A percentile compares a stretch with the other conserved stretches of the same genome.
phyloP scores from a whole-genome alignment of 1,140 invertebrate species.

The Drosophila ficusphila region DNA sequence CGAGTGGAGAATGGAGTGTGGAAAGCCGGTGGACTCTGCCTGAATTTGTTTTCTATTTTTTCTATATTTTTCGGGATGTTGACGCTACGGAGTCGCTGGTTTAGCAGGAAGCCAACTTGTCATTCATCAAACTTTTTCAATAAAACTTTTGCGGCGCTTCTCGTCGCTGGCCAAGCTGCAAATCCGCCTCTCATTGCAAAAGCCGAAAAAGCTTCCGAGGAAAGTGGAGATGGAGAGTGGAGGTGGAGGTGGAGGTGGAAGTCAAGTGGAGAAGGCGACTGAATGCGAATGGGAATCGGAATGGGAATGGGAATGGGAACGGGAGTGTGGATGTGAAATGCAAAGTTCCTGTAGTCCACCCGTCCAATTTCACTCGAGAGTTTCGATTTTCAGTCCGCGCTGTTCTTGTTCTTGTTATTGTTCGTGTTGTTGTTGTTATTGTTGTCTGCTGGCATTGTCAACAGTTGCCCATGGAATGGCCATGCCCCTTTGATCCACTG shows the following conservation, averaged over 20 bases:
- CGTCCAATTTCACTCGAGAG: constrained; percentile 33
- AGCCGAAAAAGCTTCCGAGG: constrained; percentile 15
- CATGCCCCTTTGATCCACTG: constrained; percentile 2
- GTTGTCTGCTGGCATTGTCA: constrained; percentile 38
- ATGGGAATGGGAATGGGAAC: too few species aligned
- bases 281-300: too few species aligned
- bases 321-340: too few species aligned
- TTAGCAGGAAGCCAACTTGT: constrained; percentile 52
- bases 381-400: constrained; percentile 27
- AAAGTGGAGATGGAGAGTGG: constrained; percentile 1
- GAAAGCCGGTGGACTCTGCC: not conserved
- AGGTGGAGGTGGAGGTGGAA: too few species aligned
- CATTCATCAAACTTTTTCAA: constrained; percentile 81
- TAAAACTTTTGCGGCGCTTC: constrained; percentile 67
- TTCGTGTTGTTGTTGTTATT: too few species aligned
- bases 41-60: too few species aligned
- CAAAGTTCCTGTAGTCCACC: constrained; percentile 31
- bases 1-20: not conserved
- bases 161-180: constrained; percentile 50
- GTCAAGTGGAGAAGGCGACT: too few species aligned
- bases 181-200: constrained; percentile 53
- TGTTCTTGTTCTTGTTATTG: too few species aligned
- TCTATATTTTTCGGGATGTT: too few species aligned
- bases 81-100: not conserved
- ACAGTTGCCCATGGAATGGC: constrained; percentile 17